These are phyloP conservation scores for Lottia gigantea DNA, from an alignment of 2,888 invertebrate species.

Conservation along the genomic window DNA sequence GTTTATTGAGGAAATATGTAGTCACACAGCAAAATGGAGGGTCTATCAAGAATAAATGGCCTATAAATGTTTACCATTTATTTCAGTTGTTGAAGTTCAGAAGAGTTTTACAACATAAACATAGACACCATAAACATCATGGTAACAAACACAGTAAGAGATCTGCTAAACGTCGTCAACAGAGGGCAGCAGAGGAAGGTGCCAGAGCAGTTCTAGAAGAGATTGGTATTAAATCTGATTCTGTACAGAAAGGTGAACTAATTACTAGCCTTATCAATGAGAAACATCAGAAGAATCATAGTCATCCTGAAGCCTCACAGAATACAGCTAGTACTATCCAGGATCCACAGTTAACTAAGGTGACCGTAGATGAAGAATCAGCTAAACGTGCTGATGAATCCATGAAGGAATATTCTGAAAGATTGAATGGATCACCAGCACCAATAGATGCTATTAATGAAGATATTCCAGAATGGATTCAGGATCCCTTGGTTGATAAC, in stretches of 20 bases:
- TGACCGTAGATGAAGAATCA: conserved; percentile 22
- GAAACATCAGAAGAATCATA: conserved; percentile 2
- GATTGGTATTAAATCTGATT: conserved; percentile 44
- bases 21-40: too few species aligned
- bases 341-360: conserved; percentile 12
- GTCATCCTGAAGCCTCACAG: background rate
- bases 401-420: conserved; percentile 15
- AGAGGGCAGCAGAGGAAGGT: conserved; percentile 19
- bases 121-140: background rate
- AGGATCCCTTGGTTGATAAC: conserved; percentile 53
- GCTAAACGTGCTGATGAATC: conserved; percentile 20
- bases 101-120: conserved; percentile 35
- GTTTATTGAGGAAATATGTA: too few species aligned
- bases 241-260: conserved; percentile 30
- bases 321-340: background rate
- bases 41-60: too few species aligned
- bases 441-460: background rate
- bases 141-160: conserved; percentile 20
- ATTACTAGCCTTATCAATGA: conserved; percentile 17
- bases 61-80: background rate
- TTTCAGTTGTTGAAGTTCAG: conserved; percentile 50
- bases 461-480: conserved; percentile 28
- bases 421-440: background rate
- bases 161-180: background rate
- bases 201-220: conserved; percentile 42